Conservation (phyloP, 1,140 invertebrate species). For the Polyergus mexicanus region DNA sequence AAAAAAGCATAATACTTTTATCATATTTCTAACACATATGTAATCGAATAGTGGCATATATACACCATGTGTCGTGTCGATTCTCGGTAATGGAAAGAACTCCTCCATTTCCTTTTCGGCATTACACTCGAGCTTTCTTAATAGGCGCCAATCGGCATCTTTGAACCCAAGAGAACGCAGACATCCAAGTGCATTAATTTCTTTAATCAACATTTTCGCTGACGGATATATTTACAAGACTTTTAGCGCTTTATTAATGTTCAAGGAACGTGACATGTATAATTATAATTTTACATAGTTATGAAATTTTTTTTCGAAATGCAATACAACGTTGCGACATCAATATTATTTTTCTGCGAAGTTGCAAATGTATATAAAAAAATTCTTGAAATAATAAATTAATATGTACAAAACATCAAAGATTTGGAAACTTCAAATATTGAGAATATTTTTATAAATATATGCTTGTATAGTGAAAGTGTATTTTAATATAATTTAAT, state of each 20-base stretch:
- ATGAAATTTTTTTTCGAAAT: neutral
- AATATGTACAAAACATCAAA: neutral
- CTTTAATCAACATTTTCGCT: conserved; percentile 2
- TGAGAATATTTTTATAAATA: neutral
- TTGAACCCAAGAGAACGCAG: neutral
- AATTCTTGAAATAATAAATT: neutral
- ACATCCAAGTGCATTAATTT: conserved; percentile 13
- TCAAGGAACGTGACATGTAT: neutral
- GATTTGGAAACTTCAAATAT: neutral
- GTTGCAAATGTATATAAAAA: neutral
- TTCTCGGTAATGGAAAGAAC: conserved; percentile 64
- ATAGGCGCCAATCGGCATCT: conserved; percentile 1
- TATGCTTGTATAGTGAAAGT: neutral
- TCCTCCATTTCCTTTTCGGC: conserved; percentile 62
- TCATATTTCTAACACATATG: conserved; percentile 25
- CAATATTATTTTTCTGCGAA: neutral
- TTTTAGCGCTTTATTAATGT: neutral
- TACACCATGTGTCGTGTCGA: conserved; percentile 61
- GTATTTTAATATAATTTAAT: conserved; percentile 17
- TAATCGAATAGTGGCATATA: conserved; percentile 28
- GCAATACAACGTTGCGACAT: neutral
- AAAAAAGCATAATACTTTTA: neutral
- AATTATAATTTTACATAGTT: neutral
- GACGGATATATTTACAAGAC: neutral
- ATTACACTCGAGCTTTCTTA: neutral